Evolutionary conservation across 92 coral and sea anemone species (phyloP).

Genomic region (Plumapathes pennacea): DNA sequence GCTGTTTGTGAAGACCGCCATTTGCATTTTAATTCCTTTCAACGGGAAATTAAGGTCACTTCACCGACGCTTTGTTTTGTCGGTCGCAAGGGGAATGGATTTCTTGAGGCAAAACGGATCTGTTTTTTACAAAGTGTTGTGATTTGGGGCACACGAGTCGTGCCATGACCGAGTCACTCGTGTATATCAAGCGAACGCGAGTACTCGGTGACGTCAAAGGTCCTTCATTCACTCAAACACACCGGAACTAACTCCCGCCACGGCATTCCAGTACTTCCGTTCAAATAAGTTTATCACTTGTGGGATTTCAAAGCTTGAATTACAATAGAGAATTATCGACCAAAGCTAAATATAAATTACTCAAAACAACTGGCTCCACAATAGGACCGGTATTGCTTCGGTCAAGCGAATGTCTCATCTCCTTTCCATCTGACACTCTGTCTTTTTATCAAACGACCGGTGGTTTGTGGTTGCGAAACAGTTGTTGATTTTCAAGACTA

Average conservation of each 20-base stretch:
- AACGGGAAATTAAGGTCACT: conserved; percentile 78
- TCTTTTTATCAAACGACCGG: conserved; percentile 3
- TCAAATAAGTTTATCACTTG: conserved; percentile 78
- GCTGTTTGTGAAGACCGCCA: conserved; percentile 74
- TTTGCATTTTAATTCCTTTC: conserved; percentile 89
- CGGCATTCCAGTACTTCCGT: conserved; percentile 89
- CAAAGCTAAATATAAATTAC: conserved; percentile 76
- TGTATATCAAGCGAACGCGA: too few relatives aligned
- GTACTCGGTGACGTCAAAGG: conserved; percentile 42
- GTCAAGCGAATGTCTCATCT: too few relatives aligned
- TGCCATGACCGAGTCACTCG: too few relatives aligned
- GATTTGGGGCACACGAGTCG: too few relatives aligned
- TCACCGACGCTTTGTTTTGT: conserved; percentile 28
- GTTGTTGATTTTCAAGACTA: conserved; percentile 16
- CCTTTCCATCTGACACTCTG: background rate
- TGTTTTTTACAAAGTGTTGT: too few relatives aligned
- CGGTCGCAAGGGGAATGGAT: too few relatives aligned
- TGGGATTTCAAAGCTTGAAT: conserved; percentile 75
- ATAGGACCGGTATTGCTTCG: too few relatives aligned
- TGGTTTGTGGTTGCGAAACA: conserved; percentile 16
- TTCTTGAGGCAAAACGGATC: too few relatives aligned
- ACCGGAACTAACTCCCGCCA: conserved; percentile 88
- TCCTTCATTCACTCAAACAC: conserved; percentile 40
- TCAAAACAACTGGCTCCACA: conserved; percentile 66
- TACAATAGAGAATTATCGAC: conserved; percentile 87